These are phyloP conservation scores for Phyllotreta cruciferae DNA, from an alignment of 2,888 invertebrate genomes.

Conservation along the genomic window DNA sequence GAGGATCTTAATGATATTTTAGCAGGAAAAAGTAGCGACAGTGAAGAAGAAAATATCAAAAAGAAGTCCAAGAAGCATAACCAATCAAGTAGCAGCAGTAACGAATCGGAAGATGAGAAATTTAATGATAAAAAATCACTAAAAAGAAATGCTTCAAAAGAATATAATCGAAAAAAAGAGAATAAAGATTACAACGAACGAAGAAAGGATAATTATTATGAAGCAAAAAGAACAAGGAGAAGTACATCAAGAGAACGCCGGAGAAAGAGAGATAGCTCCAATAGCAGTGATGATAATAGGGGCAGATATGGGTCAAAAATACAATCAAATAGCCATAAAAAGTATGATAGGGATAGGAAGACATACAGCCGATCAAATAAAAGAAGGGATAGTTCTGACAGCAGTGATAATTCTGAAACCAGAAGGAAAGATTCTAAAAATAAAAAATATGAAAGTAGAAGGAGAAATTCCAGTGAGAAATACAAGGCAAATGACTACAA, in stretches of 20 bases:
- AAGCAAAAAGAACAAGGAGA: conserved; percentile 18
- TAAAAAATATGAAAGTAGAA: conserved; percentile 14
- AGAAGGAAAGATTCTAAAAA: conserved; percentile 14
- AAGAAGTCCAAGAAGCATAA: conserved; percentile 48
- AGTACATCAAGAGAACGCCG: too few species aligned
- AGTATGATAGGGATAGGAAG: background rate
- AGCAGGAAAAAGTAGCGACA: conserved; percentile 57
- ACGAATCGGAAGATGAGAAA: too few species aligned
- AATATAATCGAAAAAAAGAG: background rate
- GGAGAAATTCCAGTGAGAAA: conserved; percentile 14
- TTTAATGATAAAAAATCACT: too few species aligned
- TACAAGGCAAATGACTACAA: conserved; percentile 4
- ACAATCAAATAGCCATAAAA: conserved; percentile 18
- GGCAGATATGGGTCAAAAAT: conserved; percentile 25
- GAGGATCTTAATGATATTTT: conserved; percentile 56
- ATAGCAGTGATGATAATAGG: conserved; percentile 45
- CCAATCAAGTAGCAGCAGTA: conserved; percentile 20
- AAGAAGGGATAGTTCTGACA: conserved; percentile 17
- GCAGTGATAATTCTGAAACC: conserved; percentile 25
- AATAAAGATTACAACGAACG: conserved; percentile 6
- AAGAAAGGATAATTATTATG: background rate
- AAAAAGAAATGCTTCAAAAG: too few species aligned
- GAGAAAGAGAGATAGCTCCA: conserved; percentile 37
- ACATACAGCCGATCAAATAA: conserved; percentile 7
- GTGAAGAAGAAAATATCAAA: conserved; percentile 40